Base-by-base conservation (phyloP, 2,797 vertebrate genomes). In the Ctenopoma kingsleyae region DNA sequence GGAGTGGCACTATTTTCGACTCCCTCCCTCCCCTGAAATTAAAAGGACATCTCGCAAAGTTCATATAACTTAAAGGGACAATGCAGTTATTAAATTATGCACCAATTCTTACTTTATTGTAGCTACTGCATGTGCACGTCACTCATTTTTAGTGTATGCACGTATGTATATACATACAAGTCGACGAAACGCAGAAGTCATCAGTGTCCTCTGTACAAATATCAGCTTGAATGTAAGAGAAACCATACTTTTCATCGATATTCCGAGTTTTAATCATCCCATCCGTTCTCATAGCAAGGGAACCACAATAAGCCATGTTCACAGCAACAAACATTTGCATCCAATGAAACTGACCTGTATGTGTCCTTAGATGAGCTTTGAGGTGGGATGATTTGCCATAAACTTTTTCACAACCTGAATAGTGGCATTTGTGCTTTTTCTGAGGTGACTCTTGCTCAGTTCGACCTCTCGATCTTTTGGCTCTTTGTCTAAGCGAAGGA, bases 351-450 rank as follows among this genome's bases (percentile, higher is more conserved):
- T 98, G 95, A 99, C 98, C 98, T 99, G 98, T 99, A 77, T 99
- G 98, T 93, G 98, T 99, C 95, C 98, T 96, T 94, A 99, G 96
- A 87, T 99, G 98, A 91, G 98, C 98, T 96, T 99, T 99, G 94
- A 99, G 97, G 87, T 99, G 98, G 91, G 98, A 99, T 50, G 98
- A 99, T 95, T 99, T 99, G 94, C 98, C 98, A 93, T 99, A 99
- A 96, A 99, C 96, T 96, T 99, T 99, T 95, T 98, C 97, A 80
- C 98, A 99, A 84, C 97, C 98, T 89, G 95, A 94, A 94, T 98
- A 99, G 94, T 97, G 95, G 94, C 97, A 99, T 95, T 96, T 98
- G 96, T 99, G 98, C 96, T 97, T 98, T 93, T 98, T 97, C 95
- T 96, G 97, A 74, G 96, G 95, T 74, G 96, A 95, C 81, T 97